Evolutionary conservation across 2,113 vertebrate species (phyloP).

Genomic region (Ophthalmolycus amberensis): DNA sequence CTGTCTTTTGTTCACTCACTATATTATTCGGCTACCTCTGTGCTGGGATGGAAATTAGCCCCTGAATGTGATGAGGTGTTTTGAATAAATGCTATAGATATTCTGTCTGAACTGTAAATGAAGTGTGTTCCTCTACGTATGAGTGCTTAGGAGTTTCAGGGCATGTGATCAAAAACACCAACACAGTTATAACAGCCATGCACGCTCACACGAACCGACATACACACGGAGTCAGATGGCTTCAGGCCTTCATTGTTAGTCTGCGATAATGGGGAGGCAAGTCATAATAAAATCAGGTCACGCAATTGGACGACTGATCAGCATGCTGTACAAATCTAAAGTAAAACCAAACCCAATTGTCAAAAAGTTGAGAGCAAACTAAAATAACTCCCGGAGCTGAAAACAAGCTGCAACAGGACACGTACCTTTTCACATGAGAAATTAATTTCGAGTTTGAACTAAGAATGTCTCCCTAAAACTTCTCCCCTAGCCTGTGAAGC

Average conservation of each 20-base stretch:
- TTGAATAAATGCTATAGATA: slow-evolving; percentile 37
- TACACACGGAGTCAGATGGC: not conserved
- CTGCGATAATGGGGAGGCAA: not conserved
- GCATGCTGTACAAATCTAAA: not conserved
- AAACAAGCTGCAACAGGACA: slow-evolving; percentile 6
- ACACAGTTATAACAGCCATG: not conserved
- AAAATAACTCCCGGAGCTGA: not conserved
- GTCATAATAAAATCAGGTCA: not conserved
- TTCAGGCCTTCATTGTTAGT: slow-evolving; percentile 5
- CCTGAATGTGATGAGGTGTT: slow-evolving; percentile 22
- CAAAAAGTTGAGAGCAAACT: not conserved
- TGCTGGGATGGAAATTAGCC: slow-evolving; percentile 59
- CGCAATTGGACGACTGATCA: not conserved
- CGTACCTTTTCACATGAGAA: not conserved
- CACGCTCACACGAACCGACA: not conserved
- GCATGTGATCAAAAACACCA: slow-evolving; percentile 13
- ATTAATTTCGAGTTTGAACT: not conserved
- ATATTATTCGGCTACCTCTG: slow-evolving; percentile 55
- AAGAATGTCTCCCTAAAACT: slow-evolving; percentile 18
- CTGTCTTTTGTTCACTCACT: slow-evolving; percentile 62
- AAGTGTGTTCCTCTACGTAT: not conserved
- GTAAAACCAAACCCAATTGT: slow-evolving; percentile 3
- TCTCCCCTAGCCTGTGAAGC: not conserved
- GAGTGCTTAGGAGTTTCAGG: not conserved
- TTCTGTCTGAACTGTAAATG: not conserved